Evolutionary conservation across 2,113 vertebrate genomes (phyloP), one percentile per base, ranked within the genome.

Genomic region (Piprites chloris): DNA sequence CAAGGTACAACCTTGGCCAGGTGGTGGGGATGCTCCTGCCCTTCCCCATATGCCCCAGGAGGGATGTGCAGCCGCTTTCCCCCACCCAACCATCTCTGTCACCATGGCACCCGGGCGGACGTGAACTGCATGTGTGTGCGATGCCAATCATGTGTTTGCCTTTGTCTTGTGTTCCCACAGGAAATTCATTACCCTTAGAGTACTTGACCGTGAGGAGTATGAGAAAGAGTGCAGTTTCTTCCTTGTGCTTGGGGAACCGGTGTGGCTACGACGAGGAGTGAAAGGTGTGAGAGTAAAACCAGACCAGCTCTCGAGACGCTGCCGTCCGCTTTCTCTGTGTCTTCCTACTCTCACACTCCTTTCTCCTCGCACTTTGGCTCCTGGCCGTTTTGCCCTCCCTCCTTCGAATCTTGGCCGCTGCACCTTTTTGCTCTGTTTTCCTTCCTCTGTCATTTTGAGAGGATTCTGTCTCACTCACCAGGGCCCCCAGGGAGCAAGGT

Each of bases 141-240:
- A 98, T 95, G 98, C 98, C 97, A 97, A 98, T 98, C 98, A 98
- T 97, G 97, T 99, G 98, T 99, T 98, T 98, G 98, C 98, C 98
- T 98, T 97, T 98, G 97, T 99, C 98, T 98, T 98, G 97, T 99
- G 98, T 99, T 98, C 98, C 97, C 98, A 97, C 99, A 99, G 99
- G 99, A 99, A 99, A 98, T 98, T 97, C 97, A 98, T 99, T 98
- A 96, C 97, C 93, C 98, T 99, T 99, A 99, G 96, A 98, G 98
- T 99, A 97, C 97, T 98, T 98, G 99, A 99, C 98, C 98, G 98
- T 90, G 99, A 99, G 97, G 98, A 99, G 97, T 99, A 99, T 98
- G 98, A 99, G 98, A 99, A 98, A 98, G 98, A 99, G 98, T 98
- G 98, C 98, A 98, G 96, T 98, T 99, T 99, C 99, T 99, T 97